Evolutionary conservation across 1,140 invertebrate genomes (phyloP).

Genomic region (Zophobas morio): DNA sequence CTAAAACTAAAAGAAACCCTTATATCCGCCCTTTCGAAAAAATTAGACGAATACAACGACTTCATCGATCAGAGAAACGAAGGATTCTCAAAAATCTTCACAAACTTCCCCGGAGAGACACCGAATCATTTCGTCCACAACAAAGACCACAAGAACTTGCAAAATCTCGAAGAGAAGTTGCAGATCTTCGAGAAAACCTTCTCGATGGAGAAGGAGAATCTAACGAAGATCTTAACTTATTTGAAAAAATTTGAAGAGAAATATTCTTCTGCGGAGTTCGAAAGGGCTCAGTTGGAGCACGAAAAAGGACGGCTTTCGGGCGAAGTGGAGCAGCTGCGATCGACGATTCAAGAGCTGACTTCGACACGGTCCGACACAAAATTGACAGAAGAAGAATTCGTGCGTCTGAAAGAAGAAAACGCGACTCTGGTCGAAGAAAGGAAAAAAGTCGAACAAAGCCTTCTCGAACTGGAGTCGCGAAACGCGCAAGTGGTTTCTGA

Average conservation of each 20-base stretch:
- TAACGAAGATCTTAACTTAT: constrained; percentile 49
- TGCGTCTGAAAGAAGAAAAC: constrained; percentile 50
- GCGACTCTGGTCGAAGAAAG: constrained; percentile 47
- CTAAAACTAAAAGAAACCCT: neutral
- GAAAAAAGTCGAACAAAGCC: constrained; percentile 52
- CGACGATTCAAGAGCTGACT: constrained; percentile 38
- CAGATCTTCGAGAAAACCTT: constrained; percentile 48
- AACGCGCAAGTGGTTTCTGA: constrained; percentile 58
- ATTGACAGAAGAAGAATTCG: constrained; percentile 21
- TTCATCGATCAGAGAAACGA: constrained; percentile 61
- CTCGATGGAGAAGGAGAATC: constrained; percentile 53
- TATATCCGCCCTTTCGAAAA: constrained; percentile 58
- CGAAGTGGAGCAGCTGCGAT: constrained; percentile 49
- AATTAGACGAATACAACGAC: constrained; percentile 66
- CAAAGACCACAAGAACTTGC: constrained; percentile 24
- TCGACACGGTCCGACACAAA: constrained; percentile 33
- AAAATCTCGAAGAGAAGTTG: constrained; percentile 40
- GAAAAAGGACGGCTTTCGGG: constrained; percentile 52
- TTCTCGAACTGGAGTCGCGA: constrained; percentile 53
- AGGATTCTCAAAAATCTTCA: constrained; percentile 28
- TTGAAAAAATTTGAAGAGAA: constrained; percentile 56
- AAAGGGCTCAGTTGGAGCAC: constrained; percentile 56
- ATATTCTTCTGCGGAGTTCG: constrained; percentile 52
- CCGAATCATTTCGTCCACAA: constrained; percentile 54
- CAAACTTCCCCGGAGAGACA: constrained; percentile 55